A percentile compares a stretch with the other conserved stretches of the same genome.
These are phyloP conservation scores for Labroides dimidiatus DNA, from an alignment of 2,797 vertebrate genomes.

Conservation along the genomic window DNA sequence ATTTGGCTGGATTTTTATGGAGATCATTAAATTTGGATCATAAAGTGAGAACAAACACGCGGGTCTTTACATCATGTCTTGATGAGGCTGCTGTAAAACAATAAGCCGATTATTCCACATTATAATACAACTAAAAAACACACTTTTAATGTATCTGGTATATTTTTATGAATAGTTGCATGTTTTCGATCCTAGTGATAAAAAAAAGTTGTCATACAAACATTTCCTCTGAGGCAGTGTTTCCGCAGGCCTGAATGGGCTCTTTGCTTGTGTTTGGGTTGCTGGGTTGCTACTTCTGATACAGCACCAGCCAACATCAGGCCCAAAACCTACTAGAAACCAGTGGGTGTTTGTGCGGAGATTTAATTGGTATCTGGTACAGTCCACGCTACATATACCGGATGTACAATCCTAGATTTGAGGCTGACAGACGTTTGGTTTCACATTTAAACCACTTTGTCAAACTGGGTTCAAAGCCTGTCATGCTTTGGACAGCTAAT, in stretches of 20 bases:
- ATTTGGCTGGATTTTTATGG: background rate
- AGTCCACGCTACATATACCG: no score
- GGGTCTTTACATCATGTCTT: background rate
- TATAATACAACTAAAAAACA: background rate
- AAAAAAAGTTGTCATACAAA: background rate
- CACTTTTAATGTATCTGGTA: background rate
- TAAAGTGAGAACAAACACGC: constrained; percentile 5
- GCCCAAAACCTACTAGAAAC: no score
- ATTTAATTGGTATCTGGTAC: no score
- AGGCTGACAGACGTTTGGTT: no score
- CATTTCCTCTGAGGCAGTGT: background rate
- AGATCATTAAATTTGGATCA: constrained; percentile 13
- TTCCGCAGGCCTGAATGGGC: no score
- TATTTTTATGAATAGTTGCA: background rate
- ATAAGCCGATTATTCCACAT: background rate
- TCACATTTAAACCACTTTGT: no score
- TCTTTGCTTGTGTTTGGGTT: background rate
- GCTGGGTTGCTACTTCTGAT: no score
- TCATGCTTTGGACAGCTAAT: no score
- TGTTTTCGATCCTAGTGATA: background rate
- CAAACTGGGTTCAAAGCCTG: no score
- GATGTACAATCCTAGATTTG: no score
- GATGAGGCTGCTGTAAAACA: constrained; percentile 8
- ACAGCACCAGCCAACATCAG: no score
- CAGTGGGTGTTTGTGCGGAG: no score